Evolutionary conservation across 2,888 invertebrate genomes (phyloP), one percentile per base, ranked within the genome.

Genomic region (Patella caerulea): DNA sequence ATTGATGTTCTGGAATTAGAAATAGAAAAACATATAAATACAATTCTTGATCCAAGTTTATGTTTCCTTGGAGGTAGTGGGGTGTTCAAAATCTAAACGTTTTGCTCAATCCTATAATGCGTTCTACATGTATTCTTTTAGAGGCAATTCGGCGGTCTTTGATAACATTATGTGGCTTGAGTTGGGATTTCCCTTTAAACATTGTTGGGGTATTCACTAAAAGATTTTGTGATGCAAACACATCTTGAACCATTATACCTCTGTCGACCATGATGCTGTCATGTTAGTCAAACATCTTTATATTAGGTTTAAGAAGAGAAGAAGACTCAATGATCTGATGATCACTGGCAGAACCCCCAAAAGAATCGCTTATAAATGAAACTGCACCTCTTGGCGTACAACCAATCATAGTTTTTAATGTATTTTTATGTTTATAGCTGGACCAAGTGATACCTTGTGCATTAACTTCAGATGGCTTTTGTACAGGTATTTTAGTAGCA

Each of bases 201-300:
- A 82, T 78, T 15, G 83, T 81, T 14, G 82, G 83, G 15, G 81
- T 83, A 72, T 83, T 83, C 53, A 83, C 81, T 59, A 52, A 24
- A 9, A 82, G 79, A 80, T 82, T 78, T 34, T 78, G 70, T 14
- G n/a, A 53, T 24, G 83, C 84, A 81, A 84, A 82, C 24, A 82
- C 56, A 71, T 84, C 84, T 72, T 84, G 84, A 15, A 84, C 82
- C 81, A 83, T 83, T n/a, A 84, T 81, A 12, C 84, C 82, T 45
- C 83, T 65, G 56, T 83, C 83, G 19, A 81, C 80, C 82, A 84
- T 84, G 14, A 82, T 78, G 52, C 78, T 75, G 73, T 83, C 81
- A 72, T 69, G 52, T 17, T 15, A 52, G 29, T 74, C 53, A 74
- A 81, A 80, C 72, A 80, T 74, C n/a, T 52, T 54, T 29, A n/a